Conservation (phyloP, 1,140 invertebrate genomes). For the Glossosoma conforme region DNA sequence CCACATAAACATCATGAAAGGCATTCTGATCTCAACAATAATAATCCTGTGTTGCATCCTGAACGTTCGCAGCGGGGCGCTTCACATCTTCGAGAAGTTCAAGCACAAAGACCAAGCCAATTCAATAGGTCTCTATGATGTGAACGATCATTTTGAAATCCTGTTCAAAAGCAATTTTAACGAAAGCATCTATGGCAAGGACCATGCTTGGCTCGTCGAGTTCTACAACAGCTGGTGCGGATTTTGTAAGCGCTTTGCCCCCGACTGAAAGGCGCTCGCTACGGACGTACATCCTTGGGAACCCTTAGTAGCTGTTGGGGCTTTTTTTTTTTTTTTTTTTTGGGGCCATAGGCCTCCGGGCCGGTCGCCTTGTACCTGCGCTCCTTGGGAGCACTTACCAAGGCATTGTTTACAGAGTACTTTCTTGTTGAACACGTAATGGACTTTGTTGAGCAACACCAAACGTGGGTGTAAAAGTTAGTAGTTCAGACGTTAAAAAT, state of each 20-base stretch:
- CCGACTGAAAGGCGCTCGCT: conserved; percentile 70
- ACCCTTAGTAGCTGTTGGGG: conserved; percentile 46
- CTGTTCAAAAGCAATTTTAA: conserved; percentile 50
- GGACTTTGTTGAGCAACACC: too few species aligned
- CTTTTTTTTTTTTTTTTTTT: too few species aligned
- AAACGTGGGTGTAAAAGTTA: too few species aligned
- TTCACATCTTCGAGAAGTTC: not conserved
- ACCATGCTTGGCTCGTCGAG: conserved; percentile 67
- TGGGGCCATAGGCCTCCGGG: too few species aligned
- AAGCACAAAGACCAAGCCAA: conserved; percentile 1
- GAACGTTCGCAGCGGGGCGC: not conserved
- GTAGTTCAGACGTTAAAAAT: too few species aligned
- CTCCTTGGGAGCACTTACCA: too few species aligned
- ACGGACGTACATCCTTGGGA: conserved; percentile 54
- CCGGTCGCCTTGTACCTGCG: too few species aligned
- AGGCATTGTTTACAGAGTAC: too few species aligned
- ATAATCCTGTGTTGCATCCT: too few species aligned
- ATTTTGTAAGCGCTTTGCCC: conserved; percentile 77
- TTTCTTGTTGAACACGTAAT: too few species aligned
- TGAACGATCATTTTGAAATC: conserved; percentile 20
- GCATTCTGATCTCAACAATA: too few species aligned
- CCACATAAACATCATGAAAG: too few species aligned
- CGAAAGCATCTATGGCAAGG: conserved; percentile 52
- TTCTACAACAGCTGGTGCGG: conserved; percentile 91
- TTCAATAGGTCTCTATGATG: conserved; percentile 16